phyloP scores from a whole-genome alignment of 2,797 vertebrate species.

The Antrozous pallidus region DNA sequence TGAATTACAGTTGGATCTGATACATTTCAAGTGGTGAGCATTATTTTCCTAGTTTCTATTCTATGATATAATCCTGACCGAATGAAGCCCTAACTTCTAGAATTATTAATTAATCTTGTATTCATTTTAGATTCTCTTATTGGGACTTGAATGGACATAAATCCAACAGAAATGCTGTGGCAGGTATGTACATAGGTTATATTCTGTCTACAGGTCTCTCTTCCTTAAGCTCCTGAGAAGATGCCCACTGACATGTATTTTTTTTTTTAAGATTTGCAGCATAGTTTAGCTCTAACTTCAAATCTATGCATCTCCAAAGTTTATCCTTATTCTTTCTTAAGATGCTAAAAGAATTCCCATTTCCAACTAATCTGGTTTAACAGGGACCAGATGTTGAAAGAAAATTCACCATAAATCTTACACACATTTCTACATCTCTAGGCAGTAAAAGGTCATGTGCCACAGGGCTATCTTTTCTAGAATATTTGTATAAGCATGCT shows the following conservation, averaged over 20 bases:
- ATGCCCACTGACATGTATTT: background rate
- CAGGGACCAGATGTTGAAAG: background rate
- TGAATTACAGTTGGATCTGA: background rate
- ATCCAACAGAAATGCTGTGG: background rate
- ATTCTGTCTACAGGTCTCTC: background rate
- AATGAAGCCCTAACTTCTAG: background rate
- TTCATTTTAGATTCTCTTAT: background rate
- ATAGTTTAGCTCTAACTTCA: background rate
- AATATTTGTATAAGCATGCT: background rate
- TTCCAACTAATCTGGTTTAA: background rate
- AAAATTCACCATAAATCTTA: background rate
- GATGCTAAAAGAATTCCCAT: background rate
- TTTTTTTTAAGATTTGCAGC: background rate
- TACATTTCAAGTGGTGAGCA: background rate
- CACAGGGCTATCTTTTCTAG: background rate
- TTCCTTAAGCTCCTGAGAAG: background rate
- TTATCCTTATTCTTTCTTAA: background rate
- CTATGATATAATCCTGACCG: background rate
- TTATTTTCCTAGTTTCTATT: background rate
- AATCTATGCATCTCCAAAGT: background rate
- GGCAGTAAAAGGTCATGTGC: background rate
- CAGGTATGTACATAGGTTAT: background rate
- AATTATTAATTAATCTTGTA: background rate
- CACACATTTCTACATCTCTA: background rate
- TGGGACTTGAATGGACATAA: background rate